Conservation (phyloP, 2,797 vertebrate species). For the Myiothlypis chrysogaster region DNA sequence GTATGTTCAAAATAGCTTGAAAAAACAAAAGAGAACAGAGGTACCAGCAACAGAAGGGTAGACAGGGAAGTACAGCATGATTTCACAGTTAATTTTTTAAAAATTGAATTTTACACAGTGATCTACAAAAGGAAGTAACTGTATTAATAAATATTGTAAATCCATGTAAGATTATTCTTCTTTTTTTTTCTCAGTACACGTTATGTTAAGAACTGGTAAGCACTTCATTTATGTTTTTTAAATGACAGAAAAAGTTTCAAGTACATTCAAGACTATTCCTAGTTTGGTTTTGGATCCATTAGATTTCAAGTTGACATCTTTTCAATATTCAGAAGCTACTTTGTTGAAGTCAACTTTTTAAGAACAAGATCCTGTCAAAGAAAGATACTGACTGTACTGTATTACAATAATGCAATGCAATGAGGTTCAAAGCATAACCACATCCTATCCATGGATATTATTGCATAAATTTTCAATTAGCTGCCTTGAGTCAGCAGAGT, state of each 20-base stretch:
- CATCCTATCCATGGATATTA: not conserved
- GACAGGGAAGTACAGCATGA: not conserved
- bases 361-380: not conserved
- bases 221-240: not conserved
- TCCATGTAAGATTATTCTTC: fast-evolving
- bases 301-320: not conserved
- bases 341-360: not conserved
- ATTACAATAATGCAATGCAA: not conserved
- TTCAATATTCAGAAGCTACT: not conserved
- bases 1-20: not conserved
- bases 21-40: not conserved
- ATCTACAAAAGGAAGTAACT: not conserved
- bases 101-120: not conserved
- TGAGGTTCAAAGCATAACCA: slow-evolving; percentile 16
- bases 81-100: not conserved
- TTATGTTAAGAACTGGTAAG: not conserved
- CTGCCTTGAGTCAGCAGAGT: slow-evolving; percentile 40
- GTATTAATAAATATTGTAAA: not conserved
- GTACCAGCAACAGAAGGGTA: not conserved
- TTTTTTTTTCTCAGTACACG: not conserved
- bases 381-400: not conserved
- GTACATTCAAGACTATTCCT: not conserved
- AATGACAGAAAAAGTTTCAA: not conserved
- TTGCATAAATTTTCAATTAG: slow-evolving; percentile 18
- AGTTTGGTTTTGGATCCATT: not conserved